These are phyloP conservation scores for Brachionus angularis DNA, from an alignment of 1,140 invertebrate genomes.

Conservation along the genomic window DNA sequence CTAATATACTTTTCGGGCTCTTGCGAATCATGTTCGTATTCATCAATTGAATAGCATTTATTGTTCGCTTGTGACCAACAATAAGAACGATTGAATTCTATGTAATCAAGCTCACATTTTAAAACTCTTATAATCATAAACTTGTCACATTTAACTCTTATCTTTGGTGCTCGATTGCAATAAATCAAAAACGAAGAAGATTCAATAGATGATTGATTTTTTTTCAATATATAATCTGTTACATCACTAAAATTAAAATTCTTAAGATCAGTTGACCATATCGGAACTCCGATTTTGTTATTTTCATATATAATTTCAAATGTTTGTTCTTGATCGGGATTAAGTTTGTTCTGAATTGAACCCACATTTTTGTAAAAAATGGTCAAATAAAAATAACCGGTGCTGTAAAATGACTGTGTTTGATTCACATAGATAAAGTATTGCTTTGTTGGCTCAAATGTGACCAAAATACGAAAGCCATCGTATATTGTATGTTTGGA, in stretches of 20 bases:
- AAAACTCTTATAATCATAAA: not conserved
- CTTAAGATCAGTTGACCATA: not conserved
- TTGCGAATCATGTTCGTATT: slow-evolving; percentile 24
- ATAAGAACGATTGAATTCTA: not conserved
- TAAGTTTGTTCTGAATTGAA: not conserved
- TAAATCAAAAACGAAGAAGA: not conserved
- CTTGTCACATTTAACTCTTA: slow-evolving; percentile 30
- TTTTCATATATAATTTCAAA: not conserved
- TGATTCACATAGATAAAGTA: slow-evolving; percentile 47
- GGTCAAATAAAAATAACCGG: slow-evolving; percentile 50
- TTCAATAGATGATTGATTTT: not conserved
- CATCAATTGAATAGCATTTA: slow-evolving; percentile 40
- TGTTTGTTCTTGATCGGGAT: not conserved
- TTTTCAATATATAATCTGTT: slow-evolving; percentile 19
- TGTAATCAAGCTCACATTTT: slow-evolving; percentile 11
- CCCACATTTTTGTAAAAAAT: slow-evolving; percentile 41
- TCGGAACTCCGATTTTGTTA: not conserved
- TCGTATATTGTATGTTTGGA: not conserved
- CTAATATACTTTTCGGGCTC: slow-evolving; percentile 30
- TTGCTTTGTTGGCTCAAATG: slow-evolving; percentile 25
- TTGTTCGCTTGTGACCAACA: slow-evolving; percentile 1
- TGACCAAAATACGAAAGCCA: slow-evolving; percentile 11
- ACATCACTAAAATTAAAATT: slow-evolving; percentile 14
- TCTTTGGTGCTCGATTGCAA: slow-evolving; percentile 33
- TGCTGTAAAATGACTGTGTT: slow-evolving; percentile 48